These are phyloP conservation scores for Oxygymnocypris stewartii DNA, from an alignment of 2,113 vertebrate species.

Conservation along the genomic window DNA sequence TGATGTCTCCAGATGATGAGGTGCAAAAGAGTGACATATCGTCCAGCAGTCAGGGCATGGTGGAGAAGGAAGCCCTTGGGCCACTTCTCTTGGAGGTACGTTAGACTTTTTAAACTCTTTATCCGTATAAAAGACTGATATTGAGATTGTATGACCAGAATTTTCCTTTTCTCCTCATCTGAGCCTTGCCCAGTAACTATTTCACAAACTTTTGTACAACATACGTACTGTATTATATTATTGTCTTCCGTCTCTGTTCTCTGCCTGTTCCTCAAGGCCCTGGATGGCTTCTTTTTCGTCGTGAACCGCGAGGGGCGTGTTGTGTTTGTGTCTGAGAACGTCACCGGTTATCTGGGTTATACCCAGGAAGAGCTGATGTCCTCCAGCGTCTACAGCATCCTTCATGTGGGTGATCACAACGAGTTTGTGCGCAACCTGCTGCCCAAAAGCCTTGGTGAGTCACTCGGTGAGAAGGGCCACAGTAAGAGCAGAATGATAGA, in stretches of 20 bases:
- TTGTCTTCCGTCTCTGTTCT: neutral
- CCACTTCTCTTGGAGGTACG: slow-evolving; percentile 83
- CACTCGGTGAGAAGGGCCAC: neutral
- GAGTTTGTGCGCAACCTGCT: slow-evolving; percentile 93
- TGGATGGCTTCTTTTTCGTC: slow-evolving; percentile 95
- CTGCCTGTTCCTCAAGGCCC: slow-evolving; percentile 73
- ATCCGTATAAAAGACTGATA: neutral
- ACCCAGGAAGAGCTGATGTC: slow-evolving; percentile 94
- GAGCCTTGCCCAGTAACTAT: neutral
- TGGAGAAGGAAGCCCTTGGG: slow-evolving; percentile 90
- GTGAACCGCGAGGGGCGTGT: slow-evolving; percentile 94
- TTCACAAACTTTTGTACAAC: neutral
- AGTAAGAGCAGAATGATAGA: neutral
- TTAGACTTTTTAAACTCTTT: neutral
- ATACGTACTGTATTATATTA: neutral
- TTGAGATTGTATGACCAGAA: neutral
- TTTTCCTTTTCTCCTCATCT: neutral
- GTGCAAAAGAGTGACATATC: slow-evolving; percentile 96
- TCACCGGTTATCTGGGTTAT: slow-evolving; percentile 90
- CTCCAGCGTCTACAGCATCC: slow-evolving; percentile 94
- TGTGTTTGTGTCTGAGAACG: slow-evolving; percentile 93
- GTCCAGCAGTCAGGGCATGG: slow-evolving; percentile 90
- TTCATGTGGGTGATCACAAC: slow-evolving; percentile 93
- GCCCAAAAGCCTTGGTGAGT: slow-evolving; percentile 88
- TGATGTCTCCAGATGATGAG: slow-evolving; percentile 81